Conservation (phyloP, 2,888 invertebrate genomes). For the Mythimna ferrago region DNA sequence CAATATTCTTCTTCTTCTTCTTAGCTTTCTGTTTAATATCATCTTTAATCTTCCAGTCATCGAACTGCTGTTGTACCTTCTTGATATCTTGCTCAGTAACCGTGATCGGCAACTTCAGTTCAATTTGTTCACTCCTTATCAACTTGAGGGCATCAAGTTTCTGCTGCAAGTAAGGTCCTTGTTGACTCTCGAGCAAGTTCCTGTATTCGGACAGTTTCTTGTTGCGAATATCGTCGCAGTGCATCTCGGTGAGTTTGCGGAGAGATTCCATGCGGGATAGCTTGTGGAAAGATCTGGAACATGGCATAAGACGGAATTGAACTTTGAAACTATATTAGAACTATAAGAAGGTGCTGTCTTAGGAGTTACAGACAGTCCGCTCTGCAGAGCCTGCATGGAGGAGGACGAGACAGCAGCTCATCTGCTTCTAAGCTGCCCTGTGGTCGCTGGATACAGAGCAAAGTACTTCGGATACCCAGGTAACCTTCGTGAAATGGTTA, state of each 20-base stretch:
- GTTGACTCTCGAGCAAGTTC: constrained; percentile 92
- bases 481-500: no score
- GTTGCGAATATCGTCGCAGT: constrained; percentile 93
- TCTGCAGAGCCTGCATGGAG: no score
- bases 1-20: constrained; percentile 81
- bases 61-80: constrained; percentile 89
- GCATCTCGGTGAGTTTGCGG: constrained; percentile 92
- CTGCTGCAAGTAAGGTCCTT: constrained; percentile 93
- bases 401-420: no score
- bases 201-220: constrained; percentile 92
- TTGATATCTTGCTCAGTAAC: constrained; percentile 93
- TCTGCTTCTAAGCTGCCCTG: no score
- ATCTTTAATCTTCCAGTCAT: constrained; percentile 86
- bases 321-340: no score
- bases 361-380: no score
- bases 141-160: constrained; percentile 93
- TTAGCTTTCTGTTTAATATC: constrained; percentile 81
- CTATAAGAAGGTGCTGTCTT: no score
- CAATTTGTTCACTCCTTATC: constrained; percentile 94
- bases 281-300: constrained; percentile 86
- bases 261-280: constrained; percentile 94
- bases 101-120: constrained; percentile 92
- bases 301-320: no score
- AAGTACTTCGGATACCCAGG: no score
- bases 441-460: no score